Evolutionary conservation across 2,888 invertebrate species (phyloP), one percentile per base, ranked within the genome.

Genomic region (Hyles lineata): DNA sequence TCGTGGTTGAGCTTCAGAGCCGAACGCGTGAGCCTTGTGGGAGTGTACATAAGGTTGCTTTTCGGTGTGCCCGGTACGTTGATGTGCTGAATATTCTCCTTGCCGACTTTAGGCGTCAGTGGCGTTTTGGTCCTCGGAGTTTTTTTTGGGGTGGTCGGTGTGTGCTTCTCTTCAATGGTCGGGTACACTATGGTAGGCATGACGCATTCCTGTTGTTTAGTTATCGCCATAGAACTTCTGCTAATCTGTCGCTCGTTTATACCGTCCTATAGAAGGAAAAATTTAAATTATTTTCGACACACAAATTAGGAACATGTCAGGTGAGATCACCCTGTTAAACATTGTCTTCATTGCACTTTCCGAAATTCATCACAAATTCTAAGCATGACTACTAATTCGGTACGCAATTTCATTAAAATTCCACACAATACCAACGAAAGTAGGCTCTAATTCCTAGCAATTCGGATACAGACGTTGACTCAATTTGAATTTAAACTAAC

Each of bases 181-280:
- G 85, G 77, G 75, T 78, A 87, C 2, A 87, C 79, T 43, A 87
- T 84, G 23, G 78, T 80, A 58, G 84, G 87, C 21, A 80, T 2
- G 11, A 73, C 50, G 21, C 17, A 43, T 75, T 84, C 88, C 35
- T 78, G 83, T 55, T 75, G 83, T 79, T 80, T 92, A 9, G 75
- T 82, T 62, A 71, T 90, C 60, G 84, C 89, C 86, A 95, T 87
- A 0, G 96, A 96, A 76, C 96, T 96, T 74, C 96, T 94, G 35
- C 95, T 85, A 76, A 95, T 94, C 70, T 92, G 89, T 55, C 93
- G 92, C 55, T 94, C 90, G 72, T 94, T 90, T 67, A 96, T 91
- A 75, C 92, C 88, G 58, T 95, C 95, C 92, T 95, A 91, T 21
- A 55, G 11, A 43, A 55, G 6, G 92, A 92, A 32, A 7, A 69